Base-by-base conservation (phyloP, 2,113 vertebrate genomes). In the Python bivittatus region DNA sequence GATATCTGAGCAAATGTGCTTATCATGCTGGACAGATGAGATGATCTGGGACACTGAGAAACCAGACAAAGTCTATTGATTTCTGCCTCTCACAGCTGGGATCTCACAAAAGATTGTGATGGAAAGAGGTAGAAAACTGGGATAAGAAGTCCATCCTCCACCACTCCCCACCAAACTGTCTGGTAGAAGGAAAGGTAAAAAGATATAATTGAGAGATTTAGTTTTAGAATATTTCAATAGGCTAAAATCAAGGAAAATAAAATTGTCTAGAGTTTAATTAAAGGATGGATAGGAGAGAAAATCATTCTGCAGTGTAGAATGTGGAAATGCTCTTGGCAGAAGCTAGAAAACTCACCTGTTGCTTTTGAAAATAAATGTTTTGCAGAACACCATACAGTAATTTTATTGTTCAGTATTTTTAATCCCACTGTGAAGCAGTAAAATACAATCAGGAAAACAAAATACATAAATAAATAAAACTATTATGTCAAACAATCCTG, bases 51-150 rank as follows among this genome's bases (percentile, higher is more conserved):
- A 5, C 44, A 22, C 13, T 85, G 60, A 85, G 54, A 91, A 91
- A 91, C 13, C 3, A 83, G 83, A 33, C 8, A 79, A 25, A 58
- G 84, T 25, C 12, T 85, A 64, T 64, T 61, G 89, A 90, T 84
- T 90, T 83, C 20, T 68, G 15, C 61, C n/a, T 44, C 72, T 58
- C 27, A 44, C 53, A 84, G 58, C 72, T 44, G 57, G 27, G 57
- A 86, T 91, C 90, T 61, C 57, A 84, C 84, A 44, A 91, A 91
- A 64, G 54, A 86, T 91, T 84, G 54, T 29, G 9, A 53, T 4
- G 11, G 56, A 42, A 57, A 54, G 25, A 60, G 15, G 42, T 61
- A 52, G 17, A 29, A 38, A 61, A 60, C 38, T 22, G 42, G 44
- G 57, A 48, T 25, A n/a, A 11, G 1, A 12, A 83, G 58, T 25